Evolutionary conservation across 1,140 invertebrate genomes (phyloP).

Genomic region (Drosophila insularis): DNA sequence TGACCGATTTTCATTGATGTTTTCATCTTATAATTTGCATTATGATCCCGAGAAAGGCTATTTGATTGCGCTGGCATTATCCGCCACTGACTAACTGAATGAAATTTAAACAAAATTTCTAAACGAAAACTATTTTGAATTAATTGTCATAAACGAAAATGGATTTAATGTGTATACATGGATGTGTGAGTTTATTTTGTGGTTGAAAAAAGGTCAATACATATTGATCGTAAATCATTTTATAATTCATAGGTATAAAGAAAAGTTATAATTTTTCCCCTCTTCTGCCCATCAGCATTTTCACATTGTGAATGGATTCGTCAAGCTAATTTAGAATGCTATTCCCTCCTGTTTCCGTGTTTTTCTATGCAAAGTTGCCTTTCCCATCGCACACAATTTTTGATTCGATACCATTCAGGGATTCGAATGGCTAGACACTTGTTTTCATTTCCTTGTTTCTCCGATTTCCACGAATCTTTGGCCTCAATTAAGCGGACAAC

Average conservation of each 20-base stretch:
- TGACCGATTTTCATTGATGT: no score
- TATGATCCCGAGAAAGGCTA: no score
- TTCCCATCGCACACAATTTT: constrained; percentile 8
- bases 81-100: no score
- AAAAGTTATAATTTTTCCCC: not conserved
- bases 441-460: constrained; percentile 21
- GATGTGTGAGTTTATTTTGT: not conserved
- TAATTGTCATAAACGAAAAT: no score
- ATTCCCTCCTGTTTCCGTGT: constrained; percentile 35
- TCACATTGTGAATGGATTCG: constrained; percentile 23
- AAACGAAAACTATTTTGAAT: no score
- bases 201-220: not conserved
- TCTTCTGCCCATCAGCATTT: not conserved
- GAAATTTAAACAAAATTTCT: no score
- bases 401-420: constrained; percentile 2
- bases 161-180: no score
- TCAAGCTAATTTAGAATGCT: constrained; percentile 36
- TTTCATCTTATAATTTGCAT: no score
- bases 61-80: no score
- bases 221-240: not conserved
- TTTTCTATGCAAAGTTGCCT: constrained; percentile 40
- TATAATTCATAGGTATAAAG: constrained; percentile 14
- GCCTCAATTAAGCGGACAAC: constrained; percentile 69
- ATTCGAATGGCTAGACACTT: constrained; percentile 41
- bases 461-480: constrained; percentile 5